A percentile compares a stretch with the other conserved stretches of the same genome.
phyloP scores from a whole-genome alignment of 2,888 invertebrate species.

The Arctia plantaginis region DNA sequence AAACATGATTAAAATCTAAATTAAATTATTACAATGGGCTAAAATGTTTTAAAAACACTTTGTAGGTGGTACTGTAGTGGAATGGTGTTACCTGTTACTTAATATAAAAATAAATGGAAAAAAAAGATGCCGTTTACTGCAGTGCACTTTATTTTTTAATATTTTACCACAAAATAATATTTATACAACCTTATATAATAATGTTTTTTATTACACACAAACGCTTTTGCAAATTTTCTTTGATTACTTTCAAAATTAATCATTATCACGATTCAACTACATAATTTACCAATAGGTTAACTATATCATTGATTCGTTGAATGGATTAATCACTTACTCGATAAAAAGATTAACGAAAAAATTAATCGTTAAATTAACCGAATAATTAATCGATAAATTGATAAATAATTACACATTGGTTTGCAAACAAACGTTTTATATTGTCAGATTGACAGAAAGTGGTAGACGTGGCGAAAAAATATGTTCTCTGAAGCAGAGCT shows the following conservation, averaged over 20 bases:
- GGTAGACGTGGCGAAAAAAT: neutral
- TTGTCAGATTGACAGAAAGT: neutral
- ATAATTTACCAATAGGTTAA: neutral
- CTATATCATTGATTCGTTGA: neutral
- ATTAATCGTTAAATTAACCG: neutral
- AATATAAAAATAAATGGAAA: constrained; percentile 20
- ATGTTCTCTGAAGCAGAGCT: neutral
- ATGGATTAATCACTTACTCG: neutral
- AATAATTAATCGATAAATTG: neutral
- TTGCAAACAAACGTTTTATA: neutral
- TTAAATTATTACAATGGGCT: constrained; percentile 54
- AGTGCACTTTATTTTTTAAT: constrained; percentile 11
- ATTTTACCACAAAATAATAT: neutral
- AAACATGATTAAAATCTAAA: constrained; percentile 60
- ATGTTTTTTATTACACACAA: neutral
- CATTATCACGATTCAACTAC: neutral
- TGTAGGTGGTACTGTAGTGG: constrained; percentile 61
- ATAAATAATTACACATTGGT: constrained; percentile 3
- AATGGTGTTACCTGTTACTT: constrained; percentile 61
- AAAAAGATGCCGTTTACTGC: constrained; percentile 16
- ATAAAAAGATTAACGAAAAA: neutral
- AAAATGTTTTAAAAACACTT: constrained; percentile 44
- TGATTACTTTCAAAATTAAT: constrained; percentile 7
- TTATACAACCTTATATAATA: neutral
- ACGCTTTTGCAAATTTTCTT: neutral